Conservation (phyloP, 2,888 invertebrate species). For the Taphrorychus bicolor region DNA sequence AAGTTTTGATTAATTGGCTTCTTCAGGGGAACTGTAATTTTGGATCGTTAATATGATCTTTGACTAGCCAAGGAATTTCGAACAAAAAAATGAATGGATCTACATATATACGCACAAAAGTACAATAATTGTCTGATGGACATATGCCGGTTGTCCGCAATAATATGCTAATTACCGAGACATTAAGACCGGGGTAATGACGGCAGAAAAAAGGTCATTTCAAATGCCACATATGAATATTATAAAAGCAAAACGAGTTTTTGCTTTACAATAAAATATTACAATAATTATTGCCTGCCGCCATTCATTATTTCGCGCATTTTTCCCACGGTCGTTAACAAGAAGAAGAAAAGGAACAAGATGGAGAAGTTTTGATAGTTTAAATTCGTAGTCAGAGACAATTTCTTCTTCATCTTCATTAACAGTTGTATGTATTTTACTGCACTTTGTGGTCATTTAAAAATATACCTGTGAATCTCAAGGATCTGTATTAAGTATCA, state of each 20-base stretch:
- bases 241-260: slow-evolving; percentile 32
- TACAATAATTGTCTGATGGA: not conserved
- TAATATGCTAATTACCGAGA: slow-evolving; percentile 8
- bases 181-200: slow-evolving; percentile 17
- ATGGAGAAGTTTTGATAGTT: too few species aligned
- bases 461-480: too few species aligned
- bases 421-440: too few species aligned
- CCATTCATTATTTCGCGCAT: slow-evolving; percentile 33
- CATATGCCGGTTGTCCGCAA: not conserved
- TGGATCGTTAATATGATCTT: slow-evolving; percentile 17
- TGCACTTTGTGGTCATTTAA: too few species aligned
- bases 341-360: not conserved
- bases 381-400: too few species aligned
- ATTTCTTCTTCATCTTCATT: too few species aligned
- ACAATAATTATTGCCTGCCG: slow-evolving; percentile 29
- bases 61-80: slow-evolving; percentile 5
- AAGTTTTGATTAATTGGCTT: slow-evolving; percentile 30
- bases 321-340: slow-evolving; percentile 39
- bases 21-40: slow-evolving; percentile 30
- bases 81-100: too few species aligned
- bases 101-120: too few species aligned
- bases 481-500: too few species aligned
- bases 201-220: slow-evolving; percentile 27
- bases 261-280: slow-evolving; percentile 19
- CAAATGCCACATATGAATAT: slow-evolving; percentile 26